Evolutionary conservation across 2,113 vertebrate species (phyloP).

Genomic region (Benitochromis conjunctus): DNA sequence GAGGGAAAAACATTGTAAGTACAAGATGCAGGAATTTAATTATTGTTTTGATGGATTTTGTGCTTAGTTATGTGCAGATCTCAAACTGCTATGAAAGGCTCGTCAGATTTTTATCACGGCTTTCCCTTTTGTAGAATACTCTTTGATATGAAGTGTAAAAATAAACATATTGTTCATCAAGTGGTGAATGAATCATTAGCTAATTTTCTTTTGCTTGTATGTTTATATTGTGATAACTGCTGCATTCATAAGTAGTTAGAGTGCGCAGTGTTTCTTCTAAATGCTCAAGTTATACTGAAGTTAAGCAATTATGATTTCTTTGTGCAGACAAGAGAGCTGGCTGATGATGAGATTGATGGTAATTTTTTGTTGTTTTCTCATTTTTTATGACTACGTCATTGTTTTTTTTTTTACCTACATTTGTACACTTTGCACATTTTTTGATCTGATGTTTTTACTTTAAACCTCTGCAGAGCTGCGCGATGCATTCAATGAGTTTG

Average conservation of each 20-base stretch:
- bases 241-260: not conserved
- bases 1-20: slow-evolving; percentile 83
- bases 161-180: not conserved
- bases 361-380: not conserved
- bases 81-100: not conserved
- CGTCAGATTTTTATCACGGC: not conserved
- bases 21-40: not conserved
- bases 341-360: slow-evolving; percentile 79
- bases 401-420: not conserved
- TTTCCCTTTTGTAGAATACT: not conserved
- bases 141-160: not conserved
- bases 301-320: not conserved
- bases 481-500: slow-evolving; percentile 94
- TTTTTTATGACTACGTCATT: not conserved
- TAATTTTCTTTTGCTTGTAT: not conserved
- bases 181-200: not conserved
- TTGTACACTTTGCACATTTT: not conserved
- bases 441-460: not conserved
- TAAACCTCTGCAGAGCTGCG: slow-evolving; percentile 77
- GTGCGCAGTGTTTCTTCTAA: not conserved
- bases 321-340: slow-evolving; percentile 67
- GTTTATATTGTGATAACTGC: not conserved
- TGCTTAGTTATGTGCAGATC: not conserved
- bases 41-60: not conserved
- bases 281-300: not conserved